These are phyloP conservation scores for Enteromius radiatus DNA, from an alignment of 2,797 vertebrate genomes.

Conservation along the genomic window DNA sequence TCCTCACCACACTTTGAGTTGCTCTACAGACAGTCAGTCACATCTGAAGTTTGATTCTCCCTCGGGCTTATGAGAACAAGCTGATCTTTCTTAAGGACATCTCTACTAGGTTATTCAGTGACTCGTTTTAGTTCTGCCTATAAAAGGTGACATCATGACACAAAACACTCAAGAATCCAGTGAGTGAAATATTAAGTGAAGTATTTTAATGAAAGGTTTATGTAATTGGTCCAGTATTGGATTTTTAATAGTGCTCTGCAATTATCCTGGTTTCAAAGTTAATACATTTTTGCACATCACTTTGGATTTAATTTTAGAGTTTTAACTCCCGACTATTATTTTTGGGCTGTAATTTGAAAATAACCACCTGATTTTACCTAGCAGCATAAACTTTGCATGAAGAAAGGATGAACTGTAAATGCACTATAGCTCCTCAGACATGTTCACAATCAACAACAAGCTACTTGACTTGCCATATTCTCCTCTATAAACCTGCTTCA, in stretches of 20 bases:
- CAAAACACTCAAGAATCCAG: not conserved
- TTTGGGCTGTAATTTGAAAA: not conserved
- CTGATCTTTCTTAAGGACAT: conserved; percentile 46
- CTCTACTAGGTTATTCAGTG: not conserved
- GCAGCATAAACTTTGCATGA: conserved; percentile 5
- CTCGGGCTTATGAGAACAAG: conserved; percentile 38
- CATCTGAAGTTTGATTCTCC: conserved; percentile 6
- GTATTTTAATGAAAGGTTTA: not conserved
- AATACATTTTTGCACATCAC: too few relatives aligned
- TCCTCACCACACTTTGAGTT: conserved; percentile 32
- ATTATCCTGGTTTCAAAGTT: not conserved
- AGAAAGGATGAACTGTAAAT: not conserved
- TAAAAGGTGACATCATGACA: not conserved
- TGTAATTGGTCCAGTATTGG: not conserved
- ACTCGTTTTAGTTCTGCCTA: not conserved
- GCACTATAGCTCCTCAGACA: not conserved
- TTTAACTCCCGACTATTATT: not conserved
- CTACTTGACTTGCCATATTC: not conserved
- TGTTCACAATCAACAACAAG: not conserved
- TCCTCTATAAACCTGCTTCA: not conserved
- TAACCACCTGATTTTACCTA: not conserved
- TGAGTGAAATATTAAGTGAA: not conserved
- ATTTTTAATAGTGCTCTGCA: not conserved
- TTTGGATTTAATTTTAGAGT: too few relatives aligned
- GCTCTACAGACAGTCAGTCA: conserved; percentile 39